Evolutionary conservation across 2,888 invertebrate species (phyloP), one percentile per base, ranked within the genome.

Genomic region (Phyto melanocephala): DNA sequence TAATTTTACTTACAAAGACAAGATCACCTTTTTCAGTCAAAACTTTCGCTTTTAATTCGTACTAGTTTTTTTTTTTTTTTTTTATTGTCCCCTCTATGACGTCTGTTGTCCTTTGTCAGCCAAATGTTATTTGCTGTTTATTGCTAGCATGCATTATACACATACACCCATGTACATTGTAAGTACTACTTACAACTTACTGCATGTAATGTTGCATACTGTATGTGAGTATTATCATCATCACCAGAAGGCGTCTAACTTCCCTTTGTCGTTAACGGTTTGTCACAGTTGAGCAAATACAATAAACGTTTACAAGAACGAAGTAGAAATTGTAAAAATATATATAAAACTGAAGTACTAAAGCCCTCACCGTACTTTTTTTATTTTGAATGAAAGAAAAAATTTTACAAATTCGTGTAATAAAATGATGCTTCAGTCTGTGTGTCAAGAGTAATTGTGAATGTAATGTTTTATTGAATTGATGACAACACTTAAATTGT

Each of bases 221-320:
- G 40, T 22, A 42, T 45, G 11, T 33, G 2, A 60, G 22, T 60
- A 17, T 45, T 47, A 70, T 77, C 65, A 75, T 75, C 80, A 80
- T 80, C 83, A 83, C 83, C 79, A 80, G 77, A 80, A 80, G 83
- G 83, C 83, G 83, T 83, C 83, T 80, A 83, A 83, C 83, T 80
- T 83, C 83, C 83, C 83, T 80, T 83, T 83, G 80, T 80, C 83
- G 83, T 83, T 80, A 83, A 83, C 80, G 83, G 80, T 77, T 83
- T 83, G 79, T 80, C 83, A 83, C 82, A 82, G 78, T 82, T 79
- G 79, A 82, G 79, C 67, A 82, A 82, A 79, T 82, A 75, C 82
- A 82, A 82, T 82, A 82, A 79, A 82, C 65, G 75, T 67, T 67
- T 78, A 45, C 6, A 40, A 60, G 37, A 15, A 71, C 24, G 50